Conservation (phyloP, 2,888 invertebrate species). For the Caenorhabditis zanzibari region DNA sequence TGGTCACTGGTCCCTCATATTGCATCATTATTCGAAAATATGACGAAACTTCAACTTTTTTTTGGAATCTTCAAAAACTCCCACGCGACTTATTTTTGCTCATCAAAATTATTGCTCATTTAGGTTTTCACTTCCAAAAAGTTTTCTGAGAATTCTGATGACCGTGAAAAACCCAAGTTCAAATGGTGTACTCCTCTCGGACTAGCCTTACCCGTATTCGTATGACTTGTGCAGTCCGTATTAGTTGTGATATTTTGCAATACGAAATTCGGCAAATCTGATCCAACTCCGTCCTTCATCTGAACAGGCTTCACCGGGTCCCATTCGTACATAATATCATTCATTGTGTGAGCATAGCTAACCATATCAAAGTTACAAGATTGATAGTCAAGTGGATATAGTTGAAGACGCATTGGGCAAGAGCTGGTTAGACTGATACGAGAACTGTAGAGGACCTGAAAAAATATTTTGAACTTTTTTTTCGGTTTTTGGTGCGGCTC, state of each 20-base stretch:
- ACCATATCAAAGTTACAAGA: constrained; percentile 96
- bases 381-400: constrained; percentile 95
- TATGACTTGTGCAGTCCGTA: constrained; percentile 89
- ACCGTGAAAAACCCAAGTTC: too few relatives aligned
- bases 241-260: constrained; percentile 77
- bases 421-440: constrained; percentile 79
- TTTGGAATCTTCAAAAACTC: neutral
- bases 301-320: constrained; percentile 70
- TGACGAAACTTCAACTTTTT: neutral
- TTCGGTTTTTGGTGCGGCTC: too few relatives aligned
- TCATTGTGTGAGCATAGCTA: constrained; percentile 98
- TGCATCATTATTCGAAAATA: too few relatives aligned
- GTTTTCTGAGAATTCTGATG: too few relatives aligned
- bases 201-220: constrained; percentile 91
- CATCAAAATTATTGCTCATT: too few relatives aligned
- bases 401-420: constrained; percentile 77
- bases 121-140: too few relatives aligned
- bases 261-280: constrained; percentile 82
- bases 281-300: constrained; percentile 76
- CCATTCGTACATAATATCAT: constrained; percentile 82
- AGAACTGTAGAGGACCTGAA: constrained; percentile 79
- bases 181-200: too few relatives aligned
- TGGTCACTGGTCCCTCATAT: too few relatives aligned
- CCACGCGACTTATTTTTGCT: too few relatives aligned
- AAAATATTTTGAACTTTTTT: neutral